Percentiles rank a stretch among this genome's conserved stretches.
phyloP scores from a whole-genome alignment of 1,140 invertebrate species.

The Scaptomyza montana region DNA sequence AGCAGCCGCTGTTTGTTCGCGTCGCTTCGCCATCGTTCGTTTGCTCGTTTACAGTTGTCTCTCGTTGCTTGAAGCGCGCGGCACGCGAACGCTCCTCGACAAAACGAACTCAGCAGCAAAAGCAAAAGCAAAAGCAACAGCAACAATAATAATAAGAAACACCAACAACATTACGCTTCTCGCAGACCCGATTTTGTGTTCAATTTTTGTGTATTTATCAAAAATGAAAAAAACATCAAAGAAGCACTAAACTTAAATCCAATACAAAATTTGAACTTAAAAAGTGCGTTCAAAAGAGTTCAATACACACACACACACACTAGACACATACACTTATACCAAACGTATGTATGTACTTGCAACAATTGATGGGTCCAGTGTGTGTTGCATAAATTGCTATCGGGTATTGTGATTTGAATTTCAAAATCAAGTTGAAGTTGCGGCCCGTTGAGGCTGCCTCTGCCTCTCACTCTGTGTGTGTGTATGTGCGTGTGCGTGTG shows the following conservation, averaged over 20 bases:
- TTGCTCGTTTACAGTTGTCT: constrained; percentile 71
- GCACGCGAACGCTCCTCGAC: constrained; percentile 65
- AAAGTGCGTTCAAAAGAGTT: constrained; percentile 57
- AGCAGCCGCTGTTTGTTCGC: constrained; percentile 58
- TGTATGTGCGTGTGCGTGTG: constrained; percentile 22
- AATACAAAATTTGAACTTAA: constrained; percentile 16
- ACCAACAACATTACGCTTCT: constrained; percentile 17
- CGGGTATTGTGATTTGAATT: constrained; percentile 72
- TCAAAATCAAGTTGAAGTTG: constrained; percentile 62
- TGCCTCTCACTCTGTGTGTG: constrained; percentile 1
- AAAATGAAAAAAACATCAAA: background rate
- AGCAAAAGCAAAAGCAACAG: constrained; percentile 32
- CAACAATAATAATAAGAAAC: constrained; percentile 26
- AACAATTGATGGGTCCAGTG: constrained; percentile 46
- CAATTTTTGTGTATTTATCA: constrained; percentile 58
- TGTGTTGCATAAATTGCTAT: constrained; percentile 73
- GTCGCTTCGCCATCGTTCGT: constrained; percentile 65
- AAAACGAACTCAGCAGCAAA: constrained; percentile 33
- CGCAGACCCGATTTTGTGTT: constrained; percentile 33
- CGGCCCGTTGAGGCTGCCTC: constrained; percentile 24
- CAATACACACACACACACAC: constrained; percentile 19
- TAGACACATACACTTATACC: background rate
- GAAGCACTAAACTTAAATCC: background rate
- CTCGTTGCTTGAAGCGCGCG: constrained; percentile 77
- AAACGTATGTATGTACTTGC: constrained; percentile 9